phyloP scores from a whole-genome alignment of 2,888 invertebrate species.

The Bedellia somnulentella region DNA sequence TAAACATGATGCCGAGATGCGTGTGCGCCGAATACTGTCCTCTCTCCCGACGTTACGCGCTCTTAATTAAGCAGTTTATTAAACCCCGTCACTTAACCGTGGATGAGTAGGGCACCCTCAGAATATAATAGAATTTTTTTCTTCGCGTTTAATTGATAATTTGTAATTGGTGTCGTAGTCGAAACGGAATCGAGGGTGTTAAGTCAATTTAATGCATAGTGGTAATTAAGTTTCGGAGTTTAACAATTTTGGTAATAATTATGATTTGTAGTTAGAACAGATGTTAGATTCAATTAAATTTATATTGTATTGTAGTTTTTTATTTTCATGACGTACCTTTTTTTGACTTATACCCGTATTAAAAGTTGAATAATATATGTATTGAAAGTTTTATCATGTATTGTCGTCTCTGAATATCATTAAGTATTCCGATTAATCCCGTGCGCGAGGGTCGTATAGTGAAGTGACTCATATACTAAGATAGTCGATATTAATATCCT shows the following conservation, averaged over 20 bases:
- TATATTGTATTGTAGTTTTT: no score
- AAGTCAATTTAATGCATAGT: constrained; percentile 6
- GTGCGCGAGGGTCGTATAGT: no score
- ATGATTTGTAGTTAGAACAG: neutral
- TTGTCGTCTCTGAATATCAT: no score
- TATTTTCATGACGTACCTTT: no score
- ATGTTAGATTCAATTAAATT: neutral
- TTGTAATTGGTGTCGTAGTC: constrained; percentile 7
- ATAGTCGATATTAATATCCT: no score
- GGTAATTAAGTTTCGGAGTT: constrained; percentile 6
- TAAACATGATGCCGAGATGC: constrained; percentile 37
- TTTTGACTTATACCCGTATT: no score
- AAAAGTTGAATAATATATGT: no score
- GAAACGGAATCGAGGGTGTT: constrained; percentile 5
- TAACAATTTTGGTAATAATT: constrained; percentile 2
- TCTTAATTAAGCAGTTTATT: constrained; percentile 58
- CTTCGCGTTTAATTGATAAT: constrained; percentile 33
- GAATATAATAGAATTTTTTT: constrained; percentile 18
- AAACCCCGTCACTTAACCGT: constrained; percentile 23
- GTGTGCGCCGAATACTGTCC: constrained; percentile 38
- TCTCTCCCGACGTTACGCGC: constrained; percentile 25
- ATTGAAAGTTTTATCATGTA: no score
- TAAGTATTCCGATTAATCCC: no score
- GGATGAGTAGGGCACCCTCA: neutral
- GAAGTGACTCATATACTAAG: no score